Percentiles rank a stretch among this genome's conserved stretches.
These are phyloP conservation scores for Phenganax stokvisi DNA, from an alignment of 92 coral and sea anemone species.

Conservation along the genomic window DNA sequence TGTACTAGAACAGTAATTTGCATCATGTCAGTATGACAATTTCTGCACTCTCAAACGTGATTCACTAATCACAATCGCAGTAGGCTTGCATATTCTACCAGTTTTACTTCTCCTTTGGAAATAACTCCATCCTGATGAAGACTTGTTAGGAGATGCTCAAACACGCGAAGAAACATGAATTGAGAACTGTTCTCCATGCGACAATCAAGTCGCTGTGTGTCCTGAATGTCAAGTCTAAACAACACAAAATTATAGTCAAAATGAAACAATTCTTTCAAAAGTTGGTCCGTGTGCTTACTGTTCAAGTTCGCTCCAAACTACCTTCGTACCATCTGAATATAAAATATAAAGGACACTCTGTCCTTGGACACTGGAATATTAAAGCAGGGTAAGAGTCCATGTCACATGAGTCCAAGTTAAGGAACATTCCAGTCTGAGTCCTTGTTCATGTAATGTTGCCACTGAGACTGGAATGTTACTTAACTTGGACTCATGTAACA, in stretches of 20 bases:
- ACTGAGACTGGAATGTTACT: no score
- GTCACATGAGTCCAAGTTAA: no score
- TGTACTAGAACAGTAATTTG: slow-evolving; percentile 46
- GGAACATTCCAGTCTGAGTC: no score
- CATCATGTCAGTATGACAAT: not conserved
- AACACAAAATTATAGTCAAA: not conserved
- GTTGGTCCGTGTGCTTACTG: slow-evolving; percentile 46
- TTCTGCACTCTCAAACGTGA: not conserved
- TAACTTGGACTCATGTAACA: no score
- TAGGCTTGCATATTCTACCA: slow-evolving; percentile 34
- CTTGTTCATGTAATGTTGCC: no score
- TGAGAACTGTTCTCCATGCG: slow-evolving; percentile 70
- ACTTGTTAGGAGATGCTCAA: slow-evolving; percentile 63
- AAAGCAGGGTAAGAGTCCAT: no score
- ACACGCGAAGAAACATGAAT: slow-evolving; percentile 64
- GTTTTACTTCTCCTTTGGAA: slow-evolving; percentile 61
- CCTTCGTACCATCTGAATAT: slow-evolving; percentile 59
- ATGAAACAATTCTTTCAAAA: no score
- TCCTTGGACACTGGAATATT: not conserved
- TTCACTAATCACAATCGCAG: not conserved
- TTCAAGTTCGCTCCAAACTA: slow-evolving; percentile 79
- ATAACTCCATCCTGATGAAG: slow-evolving; percentile 79
- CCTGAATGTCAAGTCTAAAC: not conserved
- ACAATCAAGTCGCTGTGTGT: slow-evolving; percentile 79
- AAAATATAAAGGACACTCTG: slow-evolving; percentile 84